Base-by-base conservation (phyloP, 2,888 invertebrate species). In the Iselma pallidipennis region DNA sequence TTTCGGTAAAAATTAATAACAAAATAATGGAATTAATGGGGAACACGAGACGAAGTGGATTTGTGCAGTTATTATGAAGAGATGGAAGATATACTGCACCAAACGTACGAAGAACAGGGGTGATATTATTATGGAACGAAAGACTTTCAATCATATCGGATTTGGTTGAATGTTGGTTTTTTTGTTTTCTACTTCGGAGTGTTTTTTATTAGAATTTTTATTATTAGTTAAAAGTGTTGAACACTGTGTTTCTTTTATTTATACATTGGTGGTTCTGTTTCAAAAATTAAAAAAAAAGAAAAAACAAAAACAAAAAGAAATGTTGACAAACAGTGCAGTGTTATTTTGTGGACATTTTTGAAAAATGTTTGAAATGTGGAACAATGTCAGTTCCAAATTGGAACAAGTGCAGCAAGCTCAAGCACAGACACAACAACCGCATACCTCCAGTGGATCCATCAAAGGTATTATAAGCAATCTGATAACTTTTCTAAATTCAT, bases 361-460 rank as follows among this genome's bases (percentile, higher is more conserved):
- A 29, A 89, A 87, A 81, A 91, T 91, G 91, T 91, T 90, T 83
- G 91, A 91, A 83, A 91, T 91, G 90, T 91, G 91, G 91, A 90
- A 88, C 84, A 88, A 88, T 80, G 90, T 91, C 79, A 88, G 86
- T 83, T 88, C 88, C 72, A 90, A 90, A 84, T 81, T 90, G 86
- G 90, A 90, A 81, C 84, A 85, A 76, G 87, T 89, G 80, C 87
- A 84, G 76, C 87, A 86, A 78, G 83, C 86, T 66, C 88, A 87
- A 77, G 85, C 85, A 73, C 85, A 82, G 71, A 71, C 80, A 48
- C 91, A 90, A 80, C 90, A 90, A 79, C 90, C 90, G 65, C 91
- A 91, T 83, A 91, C 90, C 60, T 90, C 90, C 80, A 90, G 90
- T 83, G 91, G 91, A 84, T 91, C 90, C 81, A 91, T 91, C 83